Evolutionary conservation across 2,113 vertebrate genomes (phyloP), one percentile per base, ranked within the genome.

Genomic region (Myiozetetes cayanensis): DNA sequence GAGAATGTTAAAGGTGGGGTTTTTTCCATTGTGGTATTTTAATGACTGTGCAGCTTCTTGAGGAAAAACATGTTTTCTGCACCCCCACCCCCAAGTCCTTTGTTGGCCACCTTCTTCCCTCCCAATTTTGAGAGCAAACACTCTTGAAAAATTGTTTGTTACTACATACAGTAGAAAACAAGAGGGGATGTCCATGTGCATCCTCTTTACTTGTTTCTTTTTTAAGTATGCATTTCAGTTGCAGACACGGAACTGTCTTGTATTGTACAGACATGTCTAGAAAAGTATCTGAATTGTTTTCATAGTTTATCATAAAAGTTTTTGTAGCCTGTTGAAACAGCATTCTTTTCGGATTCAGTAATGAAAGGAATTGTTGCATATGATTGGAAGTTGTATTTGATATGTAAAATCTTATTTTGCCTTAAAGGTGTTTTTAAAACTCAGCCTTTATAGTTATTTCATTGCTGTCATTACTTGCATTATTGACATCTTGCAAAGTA

Each of bases 211-310:
- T 90, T 75, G 19, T 78, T 93, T 92, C 23, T 94, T 93, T 84
- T 58, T 37, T 76, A 74, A 46, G 19, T 86, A 28, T 49, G 41
- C 87, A 16, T 14, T 76, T 87, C 37, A 89, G 33, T 59, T 91
- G 39, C 70, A 76, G 74, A 83, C 46, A 52, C 2, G 4, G 80
- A 86, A 68, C 44, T 84, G 49, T 85, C 58, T 85, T 50, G 59
- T 55, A 72, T 27, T 87, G 87, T 56, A 86, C 84, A 95, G 81
- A 82, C 87, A 85, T 87, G 81, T 82, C 87, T 85, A 62, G 84
- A 97, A 89, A 78, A 87, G 59, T 83, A 47, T 79, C 82, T 83
- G 35, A 89, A 73, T 95, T 85, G 47, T 92, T 94, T 79, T 74
- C 46, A 50, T 91, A 80, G 76, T 93, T 95, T 87, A 62, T 75